These are phyloP conservation scores for Typhlomys cinereus DNA, from an alignment of 2,113 vertebrate species.

Conservation along the genomic window DNA sequence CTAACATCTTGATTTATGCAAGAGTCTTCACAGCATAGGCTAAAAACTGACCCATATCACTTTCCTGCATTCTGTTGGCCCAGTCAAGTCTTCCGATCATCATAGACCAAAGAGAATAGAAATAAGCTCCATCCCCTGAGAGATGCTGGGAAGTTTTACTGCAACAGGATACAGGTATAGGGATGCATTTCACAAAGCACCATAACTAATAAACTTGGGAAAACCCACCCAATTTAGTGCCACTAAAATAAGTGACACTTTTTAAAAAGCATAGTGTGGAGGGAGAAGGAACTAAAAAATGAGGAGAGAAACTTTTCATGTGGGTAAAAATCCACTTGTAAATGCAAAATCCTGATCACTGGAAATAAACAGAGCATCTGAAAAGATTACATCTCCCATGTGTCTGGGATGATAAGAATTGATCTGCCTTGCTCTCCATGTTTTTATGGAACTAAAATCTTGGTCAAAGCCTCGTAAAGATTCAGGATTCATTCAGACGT, in stretches of 20 bases:
- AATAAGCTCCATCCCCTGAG: background rate
- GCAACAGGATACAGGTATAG: background rate
- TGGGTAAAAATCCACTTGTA: slow-evolving; percentile 1
- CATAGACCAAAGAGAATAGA: background rate
- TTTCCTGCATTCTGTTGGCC: background rate
- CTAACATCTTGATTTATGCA: background rate
- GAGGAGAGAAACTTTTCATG: background rate
- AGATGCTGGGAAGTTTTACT: background rate
- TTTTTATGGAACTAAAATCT: slow-evolving; percentile 40
- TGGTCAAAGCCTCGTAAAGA: slow-evolving; percentile 26
- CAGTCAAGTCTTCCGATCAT: slow-evolving; percentile 20
- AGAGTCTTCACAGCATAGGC: background rate
- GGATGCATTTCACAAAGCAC: background rate
- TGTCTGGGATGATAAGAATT: background rate
- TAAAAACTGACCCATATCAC: background rate
- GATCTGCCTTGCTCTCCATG: background rate
- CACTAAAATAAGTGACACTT: background rate
- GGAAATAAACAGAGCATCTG: background rate
- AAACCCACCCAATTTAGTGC: background rate
- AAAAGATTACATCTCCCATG: background rate
- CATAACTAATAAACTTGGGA: background rate
- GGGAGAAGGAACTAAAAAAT: background rate
- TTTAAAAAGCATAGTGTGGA: background rate
- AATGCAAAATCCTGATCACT: background rate
- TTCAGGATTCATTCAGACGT: slow-evolving; percentile 6